phyloP scores from a whole-genome alignment of 2,888 invertebrate genomes.

The Diploptera punctata region DNA sequence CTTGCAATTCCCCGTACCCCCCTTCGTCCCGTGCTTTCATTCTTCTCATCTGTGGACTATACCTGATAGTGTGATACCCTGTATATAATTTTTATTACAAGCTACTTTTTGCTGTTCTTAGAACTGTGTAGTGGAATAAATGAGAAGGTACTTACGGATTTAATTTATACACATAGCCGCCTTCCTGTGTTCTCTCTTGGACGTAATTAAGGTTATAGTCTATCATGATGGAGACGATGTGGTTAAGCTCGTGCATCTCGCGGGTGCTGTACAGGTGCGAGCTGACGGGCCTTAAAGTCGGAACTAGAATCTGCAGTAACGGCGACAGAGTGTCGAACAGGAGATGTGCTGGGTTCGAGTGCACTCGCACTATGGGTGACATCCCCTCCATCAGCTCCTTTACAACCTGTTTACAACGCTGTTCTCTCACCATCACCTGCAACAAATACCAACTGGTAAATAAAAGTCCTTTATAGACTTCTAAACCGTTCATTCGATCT shows the following conservation, averaged over 20 bases:
- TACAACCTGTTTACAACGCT: constrained; percentile 61
- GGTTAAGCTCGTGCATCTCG: constrained; percentile 72
- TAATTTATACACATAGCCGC: constrained; percentile 72
- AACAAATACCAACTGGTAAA: too few species aligned
- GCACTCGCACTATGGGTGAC: constrained; percentile 60
- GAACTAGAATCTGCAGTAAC: constrained; percentile 73
- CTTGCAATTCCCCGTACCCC: too few species aligned
- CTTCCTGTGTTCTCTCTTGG: constrained; percentile 80
- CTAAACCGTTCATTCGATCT: too few species aligned
- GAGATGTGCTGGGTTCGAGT: constrained; percentile 56
- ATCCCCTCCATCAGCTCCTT: constrained; percentile 69
- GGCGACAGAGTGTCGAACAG: constrained; percentile 75
- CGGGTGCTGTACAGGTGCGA: constrained; percentile 74
- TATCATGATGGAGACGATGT: constrained; percentile 83
- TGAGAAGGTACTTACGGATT: constrained; percentile 74
- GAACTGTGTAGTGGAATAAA: too few species aligned
- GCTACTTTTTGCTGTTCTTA: too few species aligned
- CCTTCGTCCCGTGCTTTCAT: too few species aligned
- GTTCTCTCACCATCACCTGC: constrained; percentile 64
- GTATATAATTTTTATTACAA: too few species aligned
- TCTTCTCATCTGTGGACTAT: too few species aligned
- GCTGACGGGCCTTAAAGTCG: constrained; percentile 75
- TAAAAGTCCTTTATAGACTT: constrained; percentile 27
- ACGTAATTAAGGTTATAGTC: constrained; percentile 86
- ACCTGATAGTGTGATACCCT: too few species aligned